Conservation (phyloP, 2,797 vertebrate genomes). For the Lemur catta region DNA sequence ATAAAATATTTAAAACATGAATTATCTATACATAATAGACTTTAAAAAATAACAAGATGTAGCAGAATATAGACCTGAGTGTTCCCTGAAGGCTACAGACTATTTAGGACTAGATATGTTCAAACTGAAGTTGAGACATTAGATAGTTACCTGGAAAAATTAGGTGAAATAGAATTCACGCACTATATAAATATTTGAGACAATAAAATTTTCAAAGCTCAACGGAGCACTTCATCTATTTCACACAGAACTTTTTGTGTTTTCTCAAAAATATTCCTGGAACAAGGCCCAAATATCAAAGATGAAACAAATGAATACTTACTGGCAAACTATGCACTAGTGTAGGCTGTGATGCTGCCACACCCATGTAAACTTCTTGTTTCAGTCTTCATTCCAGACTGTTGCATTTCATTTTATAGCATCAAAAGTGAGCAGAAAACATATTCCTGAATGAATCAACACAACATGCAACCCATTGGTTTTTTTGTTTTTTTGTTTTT, state of each 20-base stretch:
- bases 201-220: neutral
- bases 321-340: neutral
- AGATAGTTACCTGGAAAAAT: neutral
- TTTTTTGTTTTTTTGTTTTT: neutral
- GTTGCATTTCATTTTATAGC: constrained; percentile 42
- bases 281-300: neutral
- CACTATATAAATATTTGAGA: neutral
- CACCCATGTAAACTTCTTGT: neutral
- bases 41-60: neutral
- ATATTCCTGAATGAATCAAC: constrained; percentile 30
- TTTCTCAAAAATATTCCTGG: neutral
- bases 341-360: neutral
- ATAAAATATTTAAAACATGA: neutral
- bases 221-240: neutral
- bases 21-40: neutral
- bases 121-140: neutral
- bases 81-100: neutral
- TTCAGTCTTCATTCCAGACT: neutral
- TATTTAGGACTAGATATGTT: neutral
- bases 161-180: neutral
- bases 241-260: neutral
- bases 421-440: constrained; percentile 65
- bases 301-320: neutral
- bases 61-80: neutral
- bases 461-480: neutral